Base-by-base conservation (phyloP, 2,797 vertebrate genomes). In the Lacerta bilineata region DNA sequence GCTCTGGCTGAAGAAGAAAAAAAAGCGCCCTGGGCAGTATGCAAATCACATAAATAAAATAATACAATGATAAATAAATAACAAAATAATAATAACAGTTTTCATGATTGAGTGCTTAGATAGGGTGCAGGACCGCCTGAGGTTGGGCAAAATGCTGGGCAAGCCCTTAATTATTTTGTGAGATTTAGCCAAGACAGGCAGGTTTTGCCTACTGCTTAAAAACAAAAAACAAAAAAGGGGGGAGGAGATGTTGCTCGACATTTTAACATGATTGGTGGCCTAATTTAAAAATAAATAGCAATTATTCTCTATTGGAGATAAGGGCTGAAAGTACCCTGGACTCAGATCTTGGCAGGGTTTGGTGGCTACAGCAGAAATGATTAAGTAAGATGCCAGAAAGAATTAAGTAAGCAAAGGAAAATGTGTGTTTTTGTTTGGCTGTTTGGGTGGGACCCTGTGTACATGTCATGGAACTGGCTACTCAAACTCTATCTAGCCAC, bases 321-420 rank as follows among this genome's bases (percentile, higher is more conserved):
- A 82, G 78, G 61, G 18, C 15, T 87, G 91, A 20, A 83, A 17
- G 1, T 0, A 2, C 1, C 9, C 43, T 50, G 64, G 88, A 68
- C 50, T 0, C 4, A 46, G 86, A 61, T 13, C 39, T 43, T 7
- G 1, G 89, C 36, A 43, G 27, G 41, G 71, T 90, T 80, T 87
- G 93, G 27, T 25, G 68, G 84, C 82, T 84, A 6, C 87, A 36
- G 88, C 0, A 0, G 88, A 41, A 69, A 7, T 33, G 90, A 85
- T 86, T 83, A 91, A 79, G 68, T 68, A 85, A 59, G 87, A 82
- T 85, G 84, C 89, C 0, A 0, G 88, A 27, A 55, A 4, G 33
- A 87, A 89, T 88, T 87, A 91, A 83, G 72, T 84, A 84, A 61
- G 25, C 89, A 77, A 71, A 85, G 75, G 86, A 89, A 89, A 84